phyloP scores from a whole-genome alignment of 2,113 vertebrate genomes.

The Ahaetulla prasina region DNA sequence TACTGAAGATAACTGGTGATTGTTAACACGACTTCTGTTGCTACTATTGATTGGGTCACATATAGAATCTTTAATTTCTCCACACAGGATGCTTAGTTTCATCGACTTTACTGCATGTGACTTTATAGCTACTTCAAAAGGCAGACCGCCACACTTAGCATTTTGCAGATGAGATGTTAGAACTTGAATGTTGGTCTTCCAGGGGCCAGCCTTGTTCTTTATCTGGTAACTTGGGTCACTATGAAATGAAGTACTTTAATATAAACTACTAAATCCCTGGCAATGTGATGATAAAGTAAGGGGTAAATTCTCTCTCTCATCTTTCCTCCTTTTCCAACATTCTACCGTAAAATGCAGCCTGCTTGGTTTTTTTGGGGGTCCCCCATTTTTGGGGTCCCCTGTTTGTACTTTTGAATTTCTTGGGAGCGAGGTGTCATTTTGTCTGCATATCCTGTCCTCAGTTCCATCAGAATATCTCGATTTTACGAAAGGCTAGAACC shows the following conservation, averaged over 20 bases:
- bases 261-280: background rate
- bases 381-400: too few species aligned
- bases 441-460: background rate
- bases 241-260: background rate
- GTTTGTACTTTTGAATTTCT: background rate
- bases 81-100: background rate
- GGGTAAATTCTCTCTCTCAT: background rate
- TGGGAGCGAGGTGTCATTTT: background rate
- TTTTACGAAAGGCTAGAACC: background rate
- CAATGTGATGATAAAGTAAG: background rate
- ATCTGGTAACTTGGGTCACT: background rate
- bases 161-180: background rate
- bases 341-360: background rate
- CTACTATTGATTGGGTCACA: background rate
- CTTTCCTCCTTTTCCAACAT: background rate
- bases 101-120: background rate
- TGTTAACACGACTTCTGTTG: background rate
- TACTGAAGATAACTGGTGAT: background rate
- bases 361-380: background rate
- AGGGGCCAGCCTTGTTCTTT: background rate
- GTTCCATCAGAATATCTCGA: background rate
- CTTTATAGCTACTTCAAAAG: background rate
- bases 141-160: background rate
- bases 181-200: background rate
- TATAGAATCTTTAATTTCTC: background rate